Conservation (phyloP, 1,140 invertebrate genomes). For the Dufourea novaeangliae region DNA sequence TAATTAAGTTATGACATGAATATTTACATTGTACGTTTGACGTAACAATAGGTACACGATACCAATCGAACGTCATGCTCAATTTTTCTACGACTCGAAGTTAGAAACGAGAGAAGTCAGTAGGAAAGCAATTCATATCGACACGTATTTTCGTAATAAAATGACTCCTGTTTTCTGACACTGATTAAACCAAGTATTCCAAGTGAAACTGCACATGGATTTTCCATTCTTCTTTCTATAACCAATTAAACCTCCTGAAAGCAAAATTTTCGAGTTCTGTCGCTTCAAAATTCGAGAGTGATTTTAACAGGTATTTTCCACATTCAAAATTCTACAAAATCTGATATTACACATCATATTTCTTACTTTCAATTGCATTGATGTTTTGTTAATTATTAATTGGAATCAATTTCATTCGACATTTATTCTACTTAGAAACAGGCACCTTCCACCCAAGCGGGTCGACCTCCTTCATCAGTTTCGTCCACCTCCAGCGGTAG, state of each 20-base stretch:
- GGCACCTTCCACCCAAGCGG: slow-evolving; percentile 37
- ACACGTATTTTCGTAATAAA: slow-evolving; percentile 35
- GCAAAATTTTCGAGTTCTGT: slow-evolving; percentile 33
- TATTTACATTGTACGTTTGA: no score
- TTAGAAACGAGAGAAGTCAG: slow-evolving; percentile 38
- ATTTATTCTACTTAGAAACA: slow-evolving; percentile 52
- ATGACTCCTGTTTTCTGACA: slow-evolving; percentile 43
- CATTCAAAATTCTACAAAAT: background rate
- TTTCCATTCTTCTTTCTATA: background rate
- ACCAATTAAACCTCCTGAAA: background rate
- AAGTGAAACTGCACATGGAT: slow-evolving; percentile 44
- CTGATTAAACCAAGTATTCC: slow-evolving; percentile 10
- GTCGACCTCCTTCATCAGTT: slow-evolving; percentile 56
- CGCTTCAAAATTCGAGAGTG: slow-evolving; percentile 26
- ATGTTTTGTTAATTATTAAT: slow-evolving; percentile 4
- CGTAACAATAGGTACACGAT: no score
- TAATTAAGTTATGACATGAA: no score
- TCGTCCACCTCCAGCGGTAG: slow-evolving; percentile 57
- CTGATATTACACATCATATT: no score
- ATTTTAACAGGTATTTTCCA: slow-evolving; percentile 18
- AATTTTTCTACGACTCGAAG: slow-evolving; percentile 25
- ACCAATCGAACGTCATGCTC: background rate
- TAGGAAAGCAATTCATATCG: slow-evolving; percentile 20
- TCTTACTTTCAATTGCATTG: background rate
- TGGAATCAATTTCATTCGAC: slow-evolving; percentile 11